Evolutionary conservation across 2,888 invertebrate species (phyloP).

Genomic region (Macroteleia sp.): DNA sequence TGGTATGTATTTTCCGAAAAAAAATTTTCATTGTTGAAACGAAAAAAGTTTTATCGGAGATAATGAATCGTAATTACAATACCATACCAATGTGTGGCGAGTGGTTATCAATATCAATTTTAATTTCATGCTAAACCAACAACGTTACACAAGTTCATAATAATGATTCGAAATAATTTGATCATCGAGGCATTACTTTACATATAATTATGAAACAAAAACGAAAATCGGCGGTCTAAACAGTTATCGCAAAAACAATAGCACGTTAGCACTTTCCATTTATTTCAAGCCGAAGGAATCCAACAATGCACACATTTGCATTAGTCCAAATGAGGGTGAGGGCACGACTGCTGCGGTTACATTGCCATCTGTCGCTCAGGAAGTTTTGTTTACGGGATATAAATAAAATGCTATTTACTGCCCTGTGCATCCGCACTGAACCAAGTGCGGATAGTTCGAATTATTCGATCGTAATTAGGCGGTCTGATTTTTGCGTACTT

Average conservation of each 20-base stretch:
- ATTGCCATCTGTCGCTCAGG: conserved; percentile 57
- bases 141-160: too few relatives aligned
- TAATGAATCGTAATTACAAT: too few relatives aligned
- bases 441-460: conserved; percentile 27
- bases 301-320: conserved; percentile 50
- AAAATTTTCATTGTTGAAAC: too few relatives aligned
- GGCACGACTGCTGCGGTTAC: conserved; percentile 59
- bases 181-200: too few relatives aligned
- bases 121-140: too few relatives aligned
- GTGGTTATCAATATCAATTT: too few relatives aligned
- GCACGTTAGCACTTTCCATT: conserved; percentile 37
- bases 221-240: conserved; percentile 9
- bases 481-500: conserved; percentile 46
- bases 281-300: conserved; percentile 59
- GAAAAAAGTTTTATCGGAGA: too few relatives aligned
- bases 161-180: too few relatives aligned
- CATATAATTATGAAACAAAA: too few relatives aligned
- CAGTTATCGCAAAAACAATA: conserved; percentile 17
- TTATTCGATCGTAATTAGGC: conserved; percentile 64
- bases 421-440: conserved; percentile 2
- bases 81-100: too few relatives aligned
- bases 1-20: too few relatives aligned
- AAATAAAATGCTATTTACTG: conserved; percentile 54
- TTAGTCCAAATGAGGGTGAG: conserved; percentile 44
- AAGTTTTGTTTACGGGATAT: conserved; percentile 60